Evolutionary conservation across 2,113 vertebrate genomes (phyloP), one percentile per base, ranked within the genome.

Genomic region (Lycaon pictus): DNA sequence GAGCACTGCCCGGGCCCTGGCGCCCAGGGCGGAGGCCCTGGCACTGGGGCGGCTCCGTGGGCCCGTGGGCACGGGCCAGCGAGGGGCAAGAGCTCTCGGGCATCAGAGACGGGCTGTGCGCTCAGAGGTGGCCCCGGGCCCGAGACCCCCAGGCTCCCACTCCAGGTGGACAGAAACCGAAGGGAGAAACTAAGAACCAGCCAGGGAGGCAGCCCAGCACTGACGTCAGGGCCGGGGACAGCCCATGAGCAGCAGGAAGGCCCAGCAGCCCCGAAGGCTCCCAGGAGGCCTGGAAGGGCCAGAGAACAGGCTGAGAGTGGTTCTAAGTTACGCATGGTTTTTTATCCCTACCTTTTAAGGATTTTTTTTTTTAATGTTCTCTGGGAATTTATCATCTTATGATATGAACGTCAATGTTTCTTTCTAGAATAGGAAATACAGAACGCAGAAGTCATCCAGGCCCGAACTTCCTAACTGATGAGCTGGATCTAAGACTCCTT

Each of bases 351-450:
- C 13, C n/a, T 11, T 43, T 35, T 23, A 86, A 95, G n/a, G 87
- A 92, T 55, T 67, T 13, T 48, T 22, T 65, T 82, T 72, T 63
- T 13, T 22, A 23, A 77, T 35, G 69, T 81, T 60, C 80, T 69
- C 2, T 16, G 51, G 53, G 51, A 82, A 92, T 37, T 80, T 67
- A 62, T 17, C 62, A 56, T 7, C 69, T 62, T 67, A 23, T 1
- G 4, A 60, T 15, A 87, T 12, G 69, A 96, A 55, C 83, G 77
- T 32, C 62, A 53, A 65, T 2, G 74, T 85, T 37, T 63, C 27
- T 76, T 94, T 88, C 62, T 43, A 29, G 77, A 53, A 88, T 53
- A 84, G 53, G 48, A 97, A 96, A 84, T 22, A 53, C 84, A 84
- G 17, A 58, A 86, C 20, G 51, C 19, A 76, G 56, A 84, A 58